These are phyloP conservation scores for Ctenodactylus gundi DNA, from an alignment of 2,113 vertebrate genomes.

Conservation along the genomic window DNA sequence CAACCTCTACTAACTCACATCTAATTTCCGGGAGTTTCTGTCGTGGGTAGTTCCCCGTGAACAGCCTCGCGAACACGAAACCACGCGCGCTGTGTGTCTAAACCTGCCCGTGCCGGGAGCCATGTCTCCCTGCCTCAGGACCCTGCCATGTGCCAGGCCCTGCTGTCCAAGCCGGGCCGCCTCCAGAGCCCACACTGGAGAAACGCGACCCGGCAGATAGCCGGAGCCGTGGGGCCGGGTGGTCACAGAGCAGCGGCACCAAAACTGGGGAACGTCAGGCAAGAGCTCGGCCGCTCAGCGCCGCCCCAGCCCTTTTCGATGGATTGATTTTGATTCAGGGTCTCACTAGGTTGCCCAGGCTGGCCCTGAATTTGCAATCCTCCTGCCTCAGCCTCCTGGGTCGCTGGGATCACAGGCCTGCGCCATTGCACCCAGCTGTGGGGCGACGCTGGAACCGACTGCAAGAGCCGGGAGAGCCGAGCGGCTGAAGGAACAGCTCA, in stretches of 20 bases:
- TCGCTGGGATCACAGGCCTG: not conserved
- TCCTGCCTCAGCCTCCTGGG: not conserved
- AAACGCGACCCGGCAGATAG: no score
- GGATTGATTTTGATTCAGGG: not conserved
- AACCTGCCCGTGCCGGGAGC: not conserved
- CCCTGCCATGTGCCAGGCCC: accelerated
- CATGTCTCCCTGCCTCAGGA: not conserved
- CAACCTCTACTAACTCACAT: no score
- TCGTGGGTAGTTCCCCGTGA: no score
- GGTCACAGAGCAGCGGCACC: no score
- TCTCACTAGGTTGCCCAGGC: not conserved
- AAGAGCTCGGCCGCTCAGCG: not conserved
- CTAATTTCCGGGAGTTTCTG: not conserved
- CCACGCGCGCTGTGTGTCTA: not conserved
- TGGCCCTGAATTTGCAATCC: not conserved
- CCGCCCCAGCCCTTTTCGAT: not conserved
- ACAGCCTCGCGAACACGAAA: no score
- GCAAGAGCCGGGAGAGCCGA: no score
- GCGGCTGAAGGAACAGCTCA: no score
- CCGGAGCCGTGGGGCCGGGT: no score
- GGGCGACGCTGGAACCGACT: not conserved
- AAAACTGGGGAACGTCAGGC: no score
- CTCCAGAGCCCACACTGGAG: no score
- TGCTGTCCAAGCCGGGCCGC: not conserved
- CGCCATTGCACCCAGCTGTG: not conserved